phyloP scores from a whole-genome alignment of 2,113 vertebrate genomes.

The Euleptes europaea region DNA sequence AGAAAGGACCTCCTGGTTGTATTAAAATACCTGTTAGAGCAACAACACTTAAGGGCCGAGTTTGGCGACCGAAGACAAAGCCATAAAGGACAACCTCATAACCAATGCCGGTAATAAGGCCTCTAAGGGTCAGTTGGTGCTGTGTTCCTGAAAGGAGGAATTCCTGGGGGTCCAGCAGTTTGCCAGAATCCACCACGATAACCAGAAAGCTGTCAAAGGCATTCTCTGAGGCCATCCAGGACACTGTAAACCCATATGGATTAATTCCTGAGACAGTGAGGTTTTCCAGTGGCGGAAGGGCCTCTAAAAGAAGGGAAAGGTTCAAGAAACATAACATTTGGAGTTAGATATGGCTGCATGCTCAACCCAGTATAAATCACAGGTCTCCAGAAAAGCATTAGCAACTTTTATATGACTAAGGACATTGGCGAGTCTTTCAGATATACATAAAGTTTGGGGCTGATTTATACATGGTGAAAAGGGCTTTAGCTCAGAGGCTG shows the following conservation, averaged over 20 bases:
- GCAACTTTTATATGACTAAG: background rate
- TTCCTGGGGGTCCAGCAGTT: conserved; percentile 92
- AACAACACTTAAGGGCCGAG: conserved; percentile 88
- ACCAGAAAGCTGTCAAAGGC: conserved; percentile 91
- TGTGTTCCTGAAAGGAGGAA: conserved; percentile 80
- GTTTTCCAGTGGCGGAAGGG: conserved; percentile 94
- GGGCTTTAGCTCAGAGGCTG: too few species aligned
- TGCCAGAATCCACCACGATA: conserved; percentile 93
- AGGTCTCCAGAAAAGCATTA: background rate
- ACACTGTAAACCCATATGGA: conserved; percentile 85
- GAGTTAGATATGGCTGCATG: conserved; percentile 33
- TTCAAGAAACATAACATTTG: conserved; percentile 64
- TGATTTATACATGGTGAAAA: background rate
- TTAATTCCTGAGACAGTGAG: conserved; percentile 89
- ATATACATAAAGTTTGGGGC: background rate
- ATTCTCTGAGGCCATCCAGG: conserved; percentile 82
- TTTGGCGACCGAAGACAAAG: conserved; percentile 86
- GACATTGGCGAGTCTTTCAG: background rate
- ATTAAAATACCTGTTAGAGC: conserved; percentile 90
- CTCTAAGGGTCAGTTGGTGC: conserved; percentile 79
- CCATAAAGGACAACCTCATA: conserved; percentile 88
- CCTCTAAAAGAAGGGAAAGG: conserved; percentile 83
- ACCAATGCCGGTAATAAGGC: conserved; percentile 84
- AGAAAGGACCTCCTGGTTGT: conserved; percentile 54
- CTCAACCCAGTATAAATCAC: conserved; percentile 36